phyloP scores from a whole-genome alignment of 2,888 invertebrate genomes.

The Yponomeuta evonymella region DNA sequence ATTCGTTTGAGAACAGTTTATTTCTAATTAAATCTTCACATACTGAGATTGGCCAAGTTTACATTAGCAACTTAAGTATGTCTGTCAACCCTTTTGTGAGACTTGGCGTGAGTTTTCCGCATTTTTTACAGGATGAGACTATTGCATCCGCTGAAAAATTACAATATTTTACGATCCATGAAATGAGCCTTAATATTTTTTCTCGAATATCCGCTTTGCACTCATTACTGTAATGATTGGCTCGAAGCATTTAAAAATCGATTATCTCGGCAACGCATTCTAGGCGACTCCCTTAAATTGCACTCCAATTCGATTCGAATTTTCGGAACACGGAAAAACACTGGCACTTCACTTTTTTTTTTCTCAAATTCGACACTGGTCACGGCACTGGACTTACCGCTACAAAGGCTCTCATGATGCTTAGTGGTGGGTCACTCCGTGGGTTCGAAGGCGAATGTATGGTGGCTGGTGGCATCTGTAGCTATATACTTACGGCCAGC shows the following conservation, averaged over 20 bases:
- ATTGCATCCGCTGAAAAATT: background rate
- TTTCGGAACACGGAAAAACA: constrained; percentile 38
- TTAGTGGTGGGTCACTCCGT: constrained; percentile 68
- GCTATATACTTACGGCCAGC: constrained; percentile 60
- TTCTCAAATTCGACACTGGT: constrained; percentile 32
- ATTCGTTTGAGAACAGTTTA: background rate
- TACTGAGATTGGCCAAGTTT: background rate
- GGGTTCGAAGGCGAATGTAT: constrained; percentile 64
- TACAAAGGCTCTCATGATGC: constrained; percentile 73
- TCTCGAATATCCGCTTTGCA: background rate
- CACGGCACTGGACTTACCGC: constrained; percentile 66
- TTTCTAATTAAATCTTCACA: background rate
- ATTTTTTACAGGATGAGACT: background rate
- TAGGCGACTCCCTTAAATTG: background rate
- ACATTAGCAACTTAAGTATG: background rate
- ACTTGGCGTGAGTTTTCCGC: background rate
- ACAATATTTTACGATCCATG: background rate
- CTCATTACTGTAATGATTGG: background rate
- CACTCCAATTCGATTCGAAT: constrained; percentile 8
- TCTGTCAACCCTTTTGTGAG: background rate
- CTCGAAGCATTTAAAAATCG: background rate
- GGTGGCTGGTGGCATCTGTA: constrained; percentile 46
- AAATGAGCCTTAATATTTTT: background rate
- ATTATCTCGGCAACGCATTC: background rate
- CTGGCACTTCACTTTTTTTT: constrained; percentile 42